These are phyloP conservation scores for Ditula angustiorana DNA, from an alignment of 2,888 invertebrate species.

Conservation along the genomic window DNA sequence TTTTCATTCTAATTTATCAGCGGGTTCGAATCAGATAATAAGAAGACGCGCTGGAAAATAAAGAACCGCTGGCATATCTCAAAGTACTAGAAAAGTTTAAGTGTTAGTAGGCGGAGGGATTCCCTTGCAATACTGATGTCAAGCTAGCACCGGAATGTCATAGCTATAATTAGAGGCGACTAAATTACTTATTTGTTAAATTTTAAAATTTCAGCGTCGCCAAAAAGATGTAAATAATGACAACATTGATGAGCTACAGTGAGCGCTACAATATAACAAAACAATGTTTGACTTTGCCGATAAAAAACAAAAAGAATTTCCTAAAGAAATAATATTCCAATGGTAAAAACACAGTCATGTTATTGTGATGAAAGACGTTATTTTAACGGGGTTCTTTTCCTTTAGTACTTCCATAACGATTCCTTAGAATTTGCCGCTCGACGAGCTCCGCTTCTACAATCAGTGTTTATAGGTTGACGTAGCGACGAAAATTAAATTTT, in stretches of 20 bases:
- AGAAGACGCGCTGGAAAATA: neutral
- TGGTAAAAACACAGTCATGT: slow-evolving; percentile 46
- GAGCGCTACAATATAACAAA: neutral
- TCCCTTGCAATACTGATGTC: too few species aligned
- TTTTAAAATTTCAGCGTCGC: neutral
- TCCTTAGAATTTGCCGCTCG: slow-evolving; percentile 46
- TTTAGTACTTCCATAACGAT: slow-evolving; percentile 53
- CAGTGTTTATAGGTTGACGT: slow-evolving; percentile 53
- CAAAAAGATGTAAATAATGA: neutral
- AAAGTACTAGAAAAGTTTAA: too few species aligned
- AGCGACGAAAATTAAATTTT: slow-evolving; percentile 49
- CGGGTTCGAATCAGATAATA: neutral
- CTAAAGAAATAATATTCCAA: slow-evolving; percentile 37
- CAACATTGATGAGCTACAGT: neutral
- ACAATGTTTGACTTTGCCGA: neutral
- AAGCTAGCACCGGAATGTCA: too few species aligned
- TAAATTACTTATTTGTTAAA: too few species aligned
- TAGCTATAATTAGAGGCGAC: too few species aligned
- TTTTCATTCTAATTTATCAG: neutral
- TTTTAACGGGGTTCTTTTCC: slow-evolving; percentile 46
- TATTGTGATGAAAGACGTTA: slow-evolving; percentile 51
- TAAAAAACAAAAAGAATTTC: neutral
- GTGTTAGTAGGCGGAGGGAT: too few species aligned
- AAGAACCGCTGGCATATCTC: too few species aligned
- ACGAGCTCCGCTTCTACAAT: slow-evolving; percentile 49